Percentiles rank a stretch among this genome's conserved stretches.
Conservation (phyloP, 1,140 invertebrate species). For the Neodiprion virginianus region DNA sequence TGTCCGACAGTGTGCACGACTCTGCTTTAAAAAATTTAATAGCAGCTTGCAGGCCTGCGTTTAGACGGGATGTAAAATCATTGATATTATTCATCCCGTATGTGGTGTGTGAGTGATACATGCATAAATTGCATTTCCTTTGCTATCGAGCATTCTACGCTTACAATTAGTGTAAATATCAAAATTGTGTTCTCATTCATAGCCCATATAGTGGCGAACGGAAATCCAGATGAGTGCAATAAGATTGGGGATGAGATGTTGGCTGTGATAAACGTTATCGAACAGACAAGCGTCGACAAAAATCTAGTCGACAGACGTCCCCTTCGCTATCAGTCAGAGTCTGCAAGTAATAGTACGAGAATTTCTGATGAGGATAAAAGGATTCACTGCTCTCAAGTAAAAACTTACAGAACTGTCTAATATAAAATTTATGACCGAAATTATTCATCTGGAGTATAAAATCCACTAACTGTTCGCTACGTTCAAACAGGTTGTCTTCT, state of each 20-base stretch:
- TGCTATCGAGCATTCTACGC: conserved; percentile 15
- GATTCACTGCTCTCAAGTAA: conserved; percentile 53
- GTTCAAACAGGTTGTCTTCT: conserved; percentile 65
- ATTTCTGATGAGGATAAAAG: conserved; percentile 56
- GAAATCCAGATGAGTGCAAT: conserved; percentile 30
- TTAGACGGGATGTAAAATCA: conserved; percentile 72
- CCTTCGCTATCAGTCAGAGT: conserved; percentile 37
- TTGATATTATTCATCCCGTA: conserved; percentile 76
- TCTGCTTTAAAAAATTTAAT: conserved; percentile 56
- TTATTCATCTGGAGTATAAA: neutral
- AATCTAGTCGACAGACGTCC: conserved; percentile 47
- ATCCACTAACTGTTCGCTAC: too few relatives aligned
- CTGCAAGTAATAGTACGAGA: conserved; percentile 37
- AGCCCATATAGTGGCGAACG: conserved; percentile 49
- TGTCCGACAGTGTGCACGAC: conserved; percentile 42
- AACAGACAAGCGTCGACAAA: conserved; percentile 42
- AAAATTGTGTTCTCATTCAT: neutral
- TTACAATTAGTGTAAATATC: neutral
- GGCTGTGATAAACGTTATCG: conserved; percentile 47
- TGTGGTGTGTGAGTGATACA: conserved; percentile 61
- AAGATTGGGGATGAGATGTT: conserved; percentile 52
- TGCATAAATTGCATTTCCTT: conserved; percentile 12
- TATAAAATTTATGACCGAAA: neutral
- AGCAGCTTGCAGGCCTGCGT: conserved; percentile 71
- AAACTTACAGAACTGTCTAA: conserved; percentile 16